Conservation (phyloP, 2,797 vertebrate species). For the Bradypodion pumilum region DNA sequence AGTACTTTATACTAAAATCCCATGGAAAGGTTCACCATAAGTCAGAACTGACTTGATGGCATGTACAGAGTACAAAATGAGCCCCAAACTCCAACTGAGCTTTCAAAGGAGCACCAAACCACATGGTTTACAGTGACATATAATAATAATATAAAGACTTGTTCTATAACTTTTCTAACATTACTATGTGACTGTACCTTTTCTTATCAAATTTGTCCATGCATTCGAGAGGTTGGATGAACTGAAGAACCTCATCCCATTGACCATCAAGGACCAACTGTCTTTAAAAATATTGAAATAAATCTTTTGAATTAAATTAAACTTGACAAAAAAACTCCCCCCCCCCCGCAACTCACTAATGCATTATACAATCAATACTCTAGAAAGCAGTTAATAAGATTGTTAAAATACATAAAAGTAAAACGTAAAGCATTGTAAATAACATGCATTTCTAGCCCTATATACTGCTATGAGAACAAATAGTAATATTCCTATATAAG, state of each 20-base stretch:
- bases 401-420: constrained; percentile 30
- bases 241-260: constrained; percentile 98
- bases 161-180: background rate
- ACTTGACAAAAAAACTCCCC: background rate
- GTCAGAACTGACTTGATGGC: no score
- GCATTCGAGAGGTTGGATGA: constrained; percentile 95
- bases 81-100: background rate
- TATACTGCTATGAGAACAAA: constrained; percentile 9
- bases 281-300: constrained; percentile 72
- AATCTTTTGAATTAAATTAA: background rate
- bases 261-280: constrained; percentile 95
- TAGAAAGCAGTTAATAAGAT: constrained; percentile 39
- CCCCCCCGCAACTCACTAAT: constrained; percentile 33
- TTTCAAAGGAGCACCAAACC: background rate
- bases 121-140: background rate
- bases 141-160: background rate
- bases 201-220: constrained; percentile 98
- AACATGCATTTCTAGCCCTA: constrained; percentile 37
- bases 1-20: no score
- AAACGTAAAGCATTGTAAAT: constrained; percentile 21
- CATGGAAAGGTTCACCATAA: no score
- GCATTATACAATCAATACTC: constrained; percentile 20
- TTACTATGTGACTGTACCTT: constrained; percentile 74
- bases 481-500: constrained; percentile 6
- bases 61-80: background rate